Evolutionary conservation across 2,888 invertebrate species (phyloP).

Genomic region (Spicauda simplicius): DNA sequence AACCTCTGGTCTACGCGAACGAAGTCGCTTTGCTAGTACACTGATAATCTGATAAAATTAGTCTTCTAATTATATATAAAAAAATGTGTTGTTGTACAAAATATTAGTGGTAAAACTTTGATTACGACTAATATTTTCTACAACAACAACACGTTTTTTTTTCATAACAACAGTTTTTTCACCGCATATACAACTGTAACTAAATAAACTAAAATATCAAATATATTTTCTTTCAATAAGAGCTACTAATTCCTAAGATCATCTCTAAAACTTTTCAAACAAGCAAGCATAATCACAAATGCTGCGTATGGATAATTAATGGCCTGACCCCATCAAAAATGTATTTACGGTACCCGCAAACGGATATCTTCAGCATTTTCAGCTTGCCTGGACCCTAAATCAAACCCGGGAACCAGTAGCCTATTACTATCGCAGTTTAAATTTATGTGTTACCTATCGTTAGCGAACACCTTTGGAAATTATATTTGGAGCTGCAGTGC

Average conservation of each 20-base stretch:
- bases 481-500: conserved; percentile 78
- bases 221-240: no score
- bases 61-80: no score
- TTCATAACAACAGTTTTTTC: no score
- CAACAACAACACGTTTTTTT: no score
- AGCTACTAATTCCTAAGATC: background rate
- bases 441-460: conserved; percentile 80
- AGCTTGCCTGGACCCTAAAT: conserved; percentile 64
- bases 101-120: no score
- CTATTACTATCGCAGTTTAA: conserved; percentile 72
- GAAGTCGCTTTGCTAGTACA: no score
- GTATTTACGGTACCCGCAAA: conserved; percentile 37
- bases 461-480: conserved; percentile 72
- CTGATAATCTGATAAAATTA: no score
- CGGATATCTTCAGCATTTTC: conserved; percentile 60
- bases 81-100: no score
- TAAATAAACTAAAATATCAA: no score
- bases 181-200: no score
- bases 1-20: no score
- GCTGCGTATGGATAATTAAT: conserved; percentile 16
- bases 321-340: conserved; percentile 26
- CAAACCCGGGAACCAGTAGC: conserved; percentile 64
- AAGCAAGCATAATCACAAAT: conserved; percentile 16
- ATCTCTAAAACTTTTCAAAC: conserved; percentile 2
- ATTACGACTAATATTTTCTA: no score